phyloP scores from a whole-genome alignment of 2,888 invertebrate genomes.

The Stenolophus ochropezus region DNA sequence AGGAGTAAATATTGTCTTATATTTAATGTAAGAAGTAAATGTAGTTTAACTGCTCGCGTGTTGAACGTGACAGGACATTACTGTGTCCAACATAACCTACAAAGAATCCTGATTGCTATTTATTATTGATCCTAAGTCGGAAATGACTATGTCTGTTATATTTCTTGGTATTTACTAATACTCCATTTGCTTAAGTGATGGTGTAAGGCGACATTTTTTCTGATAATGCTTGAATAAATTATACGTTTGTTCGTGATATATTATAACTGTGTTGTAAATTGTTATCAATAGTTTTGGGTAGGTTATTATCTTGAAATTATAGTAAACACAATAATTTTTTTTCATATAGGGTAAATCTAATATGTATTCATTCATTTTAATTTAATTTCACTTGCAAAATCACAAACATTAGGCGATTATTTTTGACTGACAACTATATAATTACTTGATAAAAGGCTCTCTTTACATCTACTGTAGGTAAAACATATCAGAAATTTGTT shows the following conservation, averaged over 20 bases:
- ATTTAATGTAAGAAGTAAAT: background rate
- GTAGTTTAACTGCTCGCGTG: background rate
- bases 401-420: too few species aligned
- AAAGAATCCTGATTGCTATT: slow-evolving; percentile 13
- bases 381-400: too few species aligned
- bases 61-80: background rate
- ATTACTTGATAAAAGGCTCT: too few species aligned
- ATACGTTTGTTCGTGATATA: background rate
- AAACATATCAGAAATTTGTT: too few species aligned
- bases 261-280: too few species aligned
- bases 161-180: slow-evolving; percentile 32
- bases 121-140: slow-evolving; percentile 5
- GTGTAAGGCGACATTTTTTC: background rate
- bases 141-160: background rate
- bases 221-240: slow-evolving; percentile 7
- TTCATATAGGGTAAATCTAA: too few species aligned
- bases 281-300: too few species aligned
- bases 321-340: too few species aligned
- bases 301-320: too few species aligned
- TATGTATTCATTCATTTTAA: too few species aligned
- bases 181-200: slow-evolving; percentile 12
- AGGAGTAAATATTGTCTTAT: background rate
- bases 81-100: background rate
- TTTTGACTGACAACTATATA: too few species aligned
- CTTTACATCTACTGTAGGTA: too few species aligned